phyloP scores from a whole-genome alignment of 2,797 vertebrate species.

The Thalassophryne amazonica region DNA sequence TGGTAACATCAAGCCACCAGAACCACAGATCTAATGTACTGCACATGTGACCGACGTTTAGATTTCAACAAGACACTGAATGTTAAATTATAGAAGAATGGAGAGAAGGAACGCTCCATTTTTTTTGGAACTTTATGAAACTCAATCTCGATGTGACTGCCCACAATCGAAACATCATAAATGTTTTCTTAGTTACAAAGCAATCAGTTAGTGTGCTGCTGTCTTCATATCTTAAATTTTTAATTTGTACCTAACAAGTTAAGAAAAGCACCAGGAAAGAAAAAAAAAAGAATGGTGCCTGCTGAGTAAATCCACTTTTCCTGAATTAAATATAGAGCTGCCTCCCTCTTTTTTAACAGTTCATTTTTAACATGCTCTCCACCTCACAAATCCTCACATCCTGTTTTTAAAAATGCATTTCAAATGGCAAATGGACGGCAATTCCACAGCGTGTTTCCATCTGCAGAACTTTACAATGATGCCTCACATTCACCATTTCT shows the following conservation, averaged over 20 bases:
- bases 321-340: constrained; percentile 73
- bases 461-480: too few species aligned
- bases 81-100: background rate
- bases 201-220: constrained; percentile 16
- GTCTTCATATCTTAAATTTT: constrained; percentile 56
- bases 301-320: constrained; percentile 70
- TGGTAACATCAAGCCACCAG: constrained; percentile 74
- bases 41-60: background rate
- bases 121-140: too few species aligned
- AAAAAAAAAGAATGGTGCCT: constrained; percentile 50
- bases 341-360: constrained; percentile 17
- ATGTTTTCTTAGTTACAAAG: constrained; percentile 50
- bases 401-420: too few species aligned
- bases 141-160: background rate
- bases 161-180: constrained; percentile 35
- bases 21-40: background rate
- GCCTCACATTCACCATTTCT: too few species aligned
- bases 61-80: background rate
- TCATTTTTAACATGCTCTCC: constrained; percentile 21
- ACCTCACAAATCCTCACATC: constrained; percentile 1
- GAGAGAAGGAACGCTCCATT: too few species aligned
- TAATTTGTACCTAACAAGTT: constrained; percentile 65
- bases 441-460: too few species aligned
- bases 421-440: too few species aligned
- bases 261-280: constrained; percentile 46